phyloP scores from a whole-genome alignment of 2,888 invertebrate species.

The Hybos culiciformis region DNA sequence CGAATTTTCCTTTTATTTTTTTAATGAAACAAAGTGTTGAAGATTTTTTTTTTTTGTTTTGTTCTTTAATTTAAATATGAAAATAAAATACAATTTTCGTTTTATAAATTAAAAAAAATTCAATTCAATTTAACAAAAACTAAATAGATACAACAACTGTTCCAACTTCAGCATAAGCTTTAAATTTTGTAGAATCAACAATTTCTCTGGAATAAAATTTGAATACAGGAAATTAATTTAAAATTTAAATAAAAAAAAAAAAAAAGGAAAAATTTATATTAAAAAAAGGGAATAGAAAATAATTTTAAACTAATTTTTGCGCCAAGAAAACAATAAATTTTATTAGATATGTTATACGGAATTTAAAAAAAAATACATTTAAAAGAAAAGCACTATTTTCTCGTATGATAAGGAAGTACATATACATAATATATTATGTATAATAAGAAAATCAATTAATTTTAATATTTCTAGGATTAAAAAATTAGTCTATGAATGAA shows the following conservation, averaged over 20 bases:
- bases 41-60: too few relatives aligned
- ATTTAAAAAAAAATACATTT: too few relatives aligned
- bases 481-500: too few relatives aligned
- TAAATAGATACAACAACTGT: constrained; percentile 26
- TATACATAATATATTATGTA: too few relatives aligned
- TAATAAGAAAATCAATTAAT: background rate
- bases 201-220: constrained; percentile 18
- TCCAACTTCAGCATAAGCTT: constrained; percentile 25
- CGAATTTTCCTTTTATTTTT: too few relatives aligned
- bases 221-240: too few relatives aligned
- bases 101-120: background rate
- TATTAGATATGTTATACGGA: too few relatives aligned
- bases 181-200: constrained; percentile 20
- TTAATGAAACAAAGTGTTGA: too few relatives aligned
- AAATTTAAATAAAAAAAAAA: background rate
- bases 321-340: too few relatives aligned
- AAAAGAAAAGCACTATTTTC: too few relatives aligned
- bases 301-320: too few relatives aligned
- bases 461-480: background rate
- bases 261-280: background rate
- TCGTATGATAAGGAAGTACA: too few relatives aligned
- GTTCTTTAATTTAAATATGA: background rate
- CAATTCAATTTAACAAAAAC: constrained; percentile 13
- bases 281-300: background rate
- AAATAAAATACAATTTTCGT: background rate